Conservation (phyloP, 2,888 invertebrate species). For the Agrotis puta region DNA sequence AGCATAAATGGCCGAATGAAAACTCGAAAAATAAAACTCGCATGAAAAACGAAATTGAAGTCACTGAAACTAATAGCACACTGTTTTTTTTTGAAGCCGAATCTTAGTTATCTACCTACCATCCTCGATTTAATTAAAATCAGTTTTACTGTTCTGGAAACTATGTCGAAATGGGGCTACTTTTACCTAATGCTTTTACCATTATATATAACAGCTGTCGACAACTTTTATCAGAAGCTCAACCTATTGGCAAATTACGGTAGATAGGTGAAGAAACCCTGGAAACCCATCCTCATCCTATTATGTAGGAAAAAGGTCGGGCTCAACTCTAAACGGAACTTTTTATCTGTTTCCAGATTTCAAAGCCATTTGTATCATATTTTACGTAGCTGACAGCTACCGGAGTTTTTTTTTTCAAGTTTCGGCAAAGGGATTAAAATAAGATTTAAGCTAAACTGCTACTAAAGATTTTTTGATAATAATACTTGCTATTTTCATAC, state of each 20-base stretch:
- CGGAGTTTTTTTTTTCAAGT: conserved; percentile 46
- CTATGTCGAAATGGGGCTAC: conserved; percentile 8
- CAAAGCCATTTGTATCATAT: conserved; percentile 67
- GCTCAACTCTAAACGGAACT: conserved; percentile 63
- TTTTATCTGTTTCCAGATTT: conserved; percentile 70
- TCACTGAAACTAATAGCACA: too few relatives aligned
- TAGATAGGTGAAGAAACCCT: conserved; percentile 58
- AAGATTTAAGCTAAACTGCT: conserved; percentile 21
- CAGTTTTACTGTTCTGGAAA: neutral
- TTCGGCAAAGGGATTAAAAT: conserved; percentile 56
- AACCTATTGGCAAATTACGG: conserved; percentile 62
- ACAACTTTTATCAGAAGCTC: conserved; percentile 52
- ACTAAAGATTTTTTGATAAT: conserved; percentile 16
- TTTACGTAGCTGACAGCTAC: conserved; percentile 54
- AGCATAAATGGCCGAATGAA: neutral
- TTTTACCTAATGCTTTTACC: conserved; percentile 17
- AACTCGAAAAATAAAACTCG: neutral
- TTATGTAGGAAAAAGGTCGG: conserved; percentile 70
- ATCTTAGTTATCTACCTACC: neutral
- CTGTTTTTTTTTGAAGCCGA: too few relatives aligned
- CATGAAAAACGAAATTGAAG: neutral
- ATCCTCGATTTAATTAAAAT: neutral
- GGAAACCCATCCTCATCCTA: conserved; percentile 64
- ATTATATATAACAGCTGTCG: conserved; percentile 39
- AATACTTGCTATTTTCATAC: conserved; percentile 7